A percentile compares a stretch with the other conserved stretches of the same genome.
Evolutionary conservation across 92 coral and sea anemone species (phyloP).

Genomic region (Porites evermanni): DNA sequence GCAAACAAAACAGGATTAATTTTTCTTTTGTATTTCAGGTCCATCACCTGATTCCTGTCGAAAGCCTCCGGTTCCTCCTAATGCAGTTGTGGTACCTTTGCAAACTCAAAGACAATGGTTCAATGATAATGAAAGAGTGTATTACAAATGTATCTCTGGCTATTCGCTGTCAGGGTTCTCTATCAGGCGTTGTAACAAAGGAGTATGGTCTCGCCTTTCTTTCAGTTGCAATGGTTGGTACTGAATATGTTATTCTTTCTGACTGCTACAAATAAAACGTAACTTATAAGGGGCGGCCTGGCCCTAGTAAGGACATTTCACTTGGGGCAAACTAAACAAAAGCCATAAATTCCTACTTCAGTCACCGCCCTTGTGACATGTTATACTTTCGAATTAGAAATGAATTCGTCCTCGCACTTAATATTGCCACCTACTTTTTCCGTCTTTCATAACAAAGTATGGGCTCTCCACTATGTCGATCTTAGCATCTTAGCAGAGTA

Average conservation of each 20-base stretch:
- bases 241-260: not conserved
- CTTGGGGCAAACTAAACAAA: too few relatives aligned
- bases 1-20: not conserved
- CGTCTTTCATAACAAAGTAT: too few relatives aligned
- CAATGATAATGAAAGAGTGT: conserved; percentile 11
- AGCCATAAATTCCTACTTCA: too few relatives aligned
- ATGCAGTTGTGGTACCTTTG: not conserved
- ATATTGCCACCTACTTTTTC: too few relatives aligned
- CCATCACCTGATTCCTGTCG: not conserved
- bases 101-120: conserved; percentile 23
- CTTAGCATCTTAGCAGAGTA: too few relatives aligned
- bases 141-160: conserved; percentile 17
- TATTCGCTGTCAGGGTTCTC: conserved; percentile 14
- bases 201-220: not conserved
- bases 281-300: too few relatives aligned
- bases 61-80: conserved; percentile 26
- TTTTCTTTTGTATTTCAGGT: not conserved
- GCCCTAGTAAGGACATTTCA: too few relatives aligned
- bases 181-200: conserved; percentile 12
- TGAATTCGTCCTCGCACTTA: too few relatives aligned
- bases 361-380: too few relatives aligned
- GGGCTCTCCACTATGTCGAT: too few relatives aligned
- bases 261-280: too few relatives aligned
- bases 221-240: conserved; percentile 34
- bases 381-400: too few relatives aligned